Evolutionary conservation across 2,888 invertebrate genomes (phyloP), one percentile per base, ranked within the genome.

Genomic region (Sarcophaga variegata): DNA sequence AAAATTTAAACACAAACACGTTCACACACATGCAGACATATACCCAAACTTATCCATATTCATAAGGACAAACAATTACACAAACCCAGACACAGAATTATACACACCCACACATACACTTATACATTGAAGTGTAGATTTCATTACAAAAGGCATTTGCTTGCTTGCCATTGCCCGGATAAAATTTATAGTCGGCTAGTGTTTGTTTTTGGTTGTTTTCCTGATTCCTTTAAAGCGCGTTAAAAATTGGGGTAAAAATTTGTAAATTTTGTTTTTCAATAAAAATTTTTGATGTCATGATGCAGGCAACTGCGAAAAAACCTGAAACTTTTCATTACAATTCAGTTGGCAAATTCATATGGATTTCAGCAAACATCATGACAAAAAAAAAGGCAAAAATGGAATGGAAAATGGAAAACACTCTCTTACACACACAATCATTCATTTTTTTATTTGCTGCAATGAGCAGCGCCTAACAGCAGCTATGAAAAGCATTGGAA

Each of bases 261-360:
- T 75, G 60, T 69, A 70, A 81, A 72, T 78, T 62, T 75, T 71
- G 17, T 60, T 78, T 85, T 81, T 77, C 60, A 72, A 69, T 78
- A 74, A 83, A 72, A 83, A 69, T 62, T 64, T 72, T 67, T 27
- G 66, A 60, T 71, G 76, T 62, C 76, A 69, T 80, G 71, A 69
- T 80, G 76, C 83, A 82, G 80, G 54, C 76, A 37, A 37, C 37
- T 6, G 6, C 6, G 1, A 6, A 37, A 37, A 37, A 49, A 49
- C 12, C 37, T 37, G 37, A 37, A 37, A 37, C 37, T 37, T 37
- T 83, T 76, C 67, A 83, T 83, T 83, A 59, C 80, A 67, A 63
- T 80, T 62, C 79, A 79, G 75, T 76, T 37, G 79, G 60, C 69
- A 79, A 74, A 81, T 59, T 64, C 69, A 78, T 66, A 74, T 81